phyloP scores from a whole-genome alignment of 2,797 vertebrate genomes.

The Carcharodon carcharias region DNA sequence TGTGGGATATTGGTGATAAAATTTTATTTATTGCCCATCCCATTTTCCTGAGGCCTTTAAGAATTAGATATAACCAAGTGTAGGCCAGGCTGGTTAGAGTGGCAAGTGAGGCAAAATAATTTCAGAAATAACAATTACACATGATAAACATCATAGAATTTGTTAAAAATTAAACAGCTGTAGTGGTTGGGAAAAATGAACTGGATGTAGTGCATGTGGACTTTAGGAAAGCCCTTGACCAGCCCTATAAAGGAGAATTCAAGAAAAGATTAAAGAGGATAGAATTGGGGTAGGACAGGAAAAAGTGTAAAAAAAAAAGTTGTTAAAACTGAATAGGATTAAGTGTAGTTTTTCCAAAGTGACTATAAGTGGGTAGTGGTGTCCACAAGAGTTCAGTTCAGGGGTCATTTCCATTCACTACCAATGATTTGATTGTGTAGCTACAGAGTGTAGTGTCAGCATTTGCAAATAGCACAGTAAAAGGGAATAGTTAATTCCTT shows the following conservation, averaged over 20 bases:
- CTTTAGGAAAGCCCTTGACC: neutral
- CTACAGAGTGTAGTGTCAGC: too few relatives aligned
- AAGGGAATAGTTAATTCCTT: too few relatives aligned
- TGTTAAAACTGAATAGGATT: too few relatives aligned
- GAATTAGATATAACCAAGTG: neutral
- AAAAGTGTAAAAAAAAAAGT: too few relatives aligned
- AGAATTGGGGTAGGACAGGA: too few relatives aligned
- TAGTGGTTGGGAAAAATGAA: neutral
- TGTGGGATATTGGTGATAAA: neutral
- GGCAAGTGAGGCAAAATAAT: neutral
- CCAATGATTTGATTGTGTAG: too few relatives aligned
- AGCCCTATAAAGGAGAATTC: neutral
- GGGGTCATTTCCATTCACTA: too few relatives aligned
- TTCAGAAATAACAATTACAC: neutral
- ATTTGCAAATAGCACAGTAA: too few relatives aligned
- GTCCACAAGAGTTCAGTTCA: too few relatives aligned
- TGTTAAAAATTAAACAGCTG: neutral
- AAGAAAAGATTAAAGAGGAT: neutral
- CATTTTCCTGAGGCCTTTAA: neutral
- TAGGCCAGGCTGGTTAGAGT: neutral
- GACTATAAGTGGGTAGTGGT: too few relatives aligned
- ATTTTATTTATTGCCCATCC: neutral
- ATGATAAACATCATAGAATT: neutral
- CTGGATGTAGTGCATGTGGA: neutral
- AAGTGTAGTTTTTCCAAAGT: too few relatives aligned